Base-by-base conservation (phyloP, 2,797 vertebrate genomes). In the Cyclopterus lumpus region DNA sequence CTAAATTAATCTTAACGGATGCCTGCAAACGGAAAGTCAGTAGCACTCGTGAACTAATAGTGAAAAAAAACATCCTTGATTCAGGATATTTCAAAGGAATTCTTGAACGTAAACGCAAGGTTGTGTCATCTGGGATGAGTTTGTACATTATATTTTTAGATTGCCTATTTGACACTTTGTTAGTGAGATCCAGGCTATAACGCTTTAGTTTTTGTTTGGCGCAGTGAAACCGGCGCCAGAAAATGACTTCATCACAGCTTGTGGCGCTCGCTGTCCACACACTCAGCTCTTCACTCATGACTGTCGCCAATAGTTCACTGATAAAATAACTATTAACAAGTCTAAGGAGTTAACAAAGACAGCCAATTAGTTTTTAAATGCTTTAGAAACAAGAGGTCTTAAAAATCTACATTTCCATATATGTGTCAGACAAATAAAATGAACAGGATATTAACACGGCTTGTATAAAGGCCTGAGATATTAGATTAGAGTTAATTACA, bases 101-200 rank as follows among this genome's bases (percentile, higher is more conserved):
- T 8, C 3, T 59, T 57, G 28, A 30, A 22, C 72, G 12, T 36
- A 32, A 68, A 60, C 46, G 38, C 8, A 22, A 4, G 1, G 28
- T n/a, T 53, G 14, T 10, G 2, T 64, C 62, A 16, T 42, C 44
- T 48, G 42, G n/a, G 20, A 20, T 36, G 26, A 46, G 14, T 67
- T 32, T 73, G n/a, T 34, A 12, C 4, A 8, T 69, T 44, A 16
- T 8, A 16, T 67, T 72, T 72, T 44, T 48, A 51, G 38, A 69
- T 49, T 9, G 53, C 14, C 49, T 9, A 42, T 75, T 65, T 73
- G 65, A 74, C 48, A 28, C 32, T 24, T 81, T 66, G 20, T 77
- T 30, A 38, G 34, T 60, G 34, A 36, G 57, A 32, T 59, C 57
- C 11, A 51, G 9, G 24, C 68, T 49, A 0, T 22, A 49, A 67